Percentiles rank a stretch among this genome's conserved stretches.
Evolutionary conservation across 2,888 invertebrate species (phyloP).

Genomic region (Tipula unca): DNA sequence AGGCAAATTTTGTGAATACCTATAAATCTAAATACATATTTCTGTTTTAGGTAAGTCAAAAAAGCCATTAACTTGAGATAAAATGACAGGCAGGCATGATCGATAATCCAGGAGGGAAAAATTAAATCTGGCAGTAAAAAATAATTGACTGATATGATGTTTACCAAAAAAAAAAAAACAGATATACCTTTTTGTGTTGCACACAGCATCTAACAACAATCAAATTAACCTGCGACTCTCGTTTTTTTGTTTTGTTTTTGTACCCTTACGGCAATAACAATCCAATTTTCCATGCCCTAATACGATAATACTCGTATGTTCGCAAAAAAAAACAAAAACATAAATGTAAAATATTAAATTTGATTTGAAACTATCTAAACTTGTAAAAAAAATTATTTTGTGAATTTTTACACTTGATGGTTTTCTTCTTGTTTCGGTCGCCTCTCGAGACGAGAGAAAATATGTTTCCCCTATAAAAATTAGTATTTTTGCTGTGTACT

Average conservation of each 20-base stretch:
- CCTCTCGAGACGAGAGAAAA: background rate
- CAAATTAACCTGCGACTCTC: background rate
- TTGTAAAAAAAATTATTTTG: background rate
- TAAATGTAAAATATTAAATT: background rate
- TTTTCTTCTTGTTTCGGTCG: background rate
- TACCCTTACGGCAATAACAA: background rate
- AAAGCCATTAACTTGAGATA: background rate
- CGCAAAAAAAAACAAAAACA: background rate
- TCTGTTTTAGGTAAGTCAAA: background rate
- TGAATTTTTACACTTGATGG: background rate
- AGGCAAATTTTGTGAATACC: no score
- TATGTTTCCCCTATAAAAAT: no score
- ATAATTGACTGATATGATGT: background rate
- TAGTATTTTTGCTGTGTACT: background rate
- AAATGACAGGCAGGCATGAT: background rate
- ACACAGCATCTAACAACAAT: background rate
- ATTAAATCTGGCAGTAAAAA: background rate
- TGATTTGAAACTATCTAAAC: background rate
- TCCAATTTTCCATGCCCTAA: background rate
- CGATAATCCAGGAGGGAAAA: background rate
- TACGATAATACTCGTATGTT: slow-evolving; percentile 2
- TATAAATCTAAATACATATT: no score
- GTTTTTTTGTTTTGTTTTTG: background rate
- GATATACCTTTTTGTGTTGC: background rate
- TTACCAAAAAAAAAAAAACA: background rate